phyloP scores from a whole-genome alignment of 1,140 invertebrate species.

The Dermatophagoides farinae region DNA sequence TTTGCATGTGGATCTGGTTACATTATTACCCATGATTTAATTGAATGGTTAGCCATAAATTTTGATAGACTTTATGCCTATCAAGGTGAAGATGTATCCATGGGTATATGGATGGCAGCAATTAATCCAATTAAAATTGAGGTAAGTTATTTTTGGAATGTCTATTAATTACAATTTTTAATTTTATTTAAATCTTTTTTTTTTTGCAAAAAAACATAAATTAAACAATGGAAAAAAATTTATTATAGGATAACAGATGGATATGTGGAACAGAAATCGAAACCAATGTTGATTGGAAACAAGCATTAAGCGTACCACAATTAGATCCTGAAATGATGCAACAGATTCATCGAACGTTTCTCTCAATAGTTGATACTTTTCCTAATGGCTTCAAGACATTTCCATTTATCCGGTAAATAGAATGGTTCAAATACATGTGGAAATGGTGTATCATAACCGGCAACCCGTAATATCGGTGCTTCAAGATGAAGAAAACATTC shows the following conservation, averaged over 20 bases:
- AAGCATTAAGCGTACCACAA: neutral
- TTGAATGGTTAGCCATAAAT: constrained; percentile 18
- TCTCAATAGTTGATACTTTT: constrained; percentile 50
- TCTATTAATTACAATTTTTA: neutral
- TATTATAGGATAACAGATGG: constrained; percentile 11
- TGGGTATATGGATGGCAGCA: constrained; percentile 26
- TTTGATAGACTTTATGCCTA: constrained; percentile 12
- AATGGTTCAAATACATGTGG: constrained; percentile 87
- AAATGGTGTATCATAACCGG: constrained; percentile 95
- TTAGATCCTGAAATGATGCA: constrained; percentile 1
- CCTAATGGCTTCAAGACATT: constrained; percentile 60
- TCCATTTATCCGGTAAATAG: constrained; percentile 82
- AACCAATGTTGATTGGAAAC: neutral
- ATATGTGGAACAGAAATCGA: neutral
- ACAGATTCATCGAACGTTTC: neutral
- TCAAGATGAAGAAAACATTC: constrained; percentile 88
- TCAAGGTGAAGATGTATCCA: constrained; percentile 26
- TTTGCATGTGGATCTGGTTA: constrained; percentile 22
- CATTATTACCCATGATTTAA: constrained; percentile 16
- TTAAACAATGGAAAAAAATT: neutral
- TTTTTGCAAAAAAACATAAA: neutral
- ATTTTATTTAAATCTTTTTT: neutral
- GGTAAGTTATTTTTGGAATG: constrained; percentile 4
- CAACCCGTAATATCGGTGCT: constrained; percentile 56
- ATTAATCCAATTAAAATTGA: constrained; percentile 17